phyloP scores from a whole-genome alignment of 2,797 vertebrate genomes.

The Arrhamphus sclerolepis region DNA sequence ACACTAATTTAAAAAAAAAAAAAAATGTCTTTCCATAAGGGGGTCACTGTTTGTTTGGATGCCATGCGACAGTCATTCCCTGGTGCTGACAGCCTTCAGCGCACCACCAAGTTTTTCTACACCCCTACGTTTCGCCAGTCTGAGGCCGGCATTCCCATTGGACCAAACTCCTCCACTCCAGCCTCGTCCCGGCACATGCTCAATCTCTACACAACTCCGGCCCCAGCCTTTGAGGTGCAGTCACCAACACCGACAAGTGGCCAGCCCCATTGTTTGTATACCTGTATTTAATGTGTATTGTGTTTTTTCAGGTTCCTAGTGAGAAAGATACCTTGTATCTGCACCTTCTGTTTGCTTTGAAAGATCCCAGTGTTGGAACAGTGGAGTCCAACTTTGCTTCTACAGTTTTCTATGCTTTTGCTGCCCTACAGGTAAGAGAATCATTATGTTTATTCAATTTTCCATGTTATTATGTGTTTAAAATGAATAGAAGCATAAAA shows the following conservation, averaged over 20 bases:
- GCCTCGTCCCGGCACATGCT: slow-evolving; percentile 76
- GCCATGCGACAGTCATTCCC: slow-evolving; percentile 79
- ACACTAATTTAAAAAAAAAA: neutral
- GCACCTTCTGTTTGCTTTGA: slow-evolving; percentile 88
- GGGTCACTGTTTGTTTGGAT: slow-evolving; percentile 83
- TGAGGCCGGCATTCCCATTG: slow-evolving; percentile 79
- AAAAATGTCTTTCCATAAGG: slow-evolving; percentile 71
- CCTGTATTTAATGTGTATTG: too few species aligned
- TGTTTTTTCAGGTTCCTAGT: slow-evolving; percentile 58
- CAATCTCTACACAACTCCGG: slow-evolving; percentile 79
- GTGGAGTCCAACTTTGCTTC: slow-evolving; percentile 86
- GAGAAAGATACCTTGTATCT: slow-evolving; percentile 80
- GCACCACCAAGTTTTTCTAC: slow-evolving; percentile 79
- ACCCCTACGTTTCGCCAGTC: slow-evolving; percentile 61
- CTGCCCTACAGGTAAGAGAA: slow-evolving; percentile 69
- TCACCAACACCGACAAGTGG: neutral
- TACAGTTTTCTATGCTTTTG: slow-evolving; percentile 84
- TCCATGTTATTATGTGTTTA: too few species aligned
- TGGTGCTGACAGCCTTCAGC: slow-evolving; percentile 67
- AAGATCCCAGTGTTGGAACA: slow-evolving; percentile 72
- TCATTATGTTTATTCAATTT: neutral
- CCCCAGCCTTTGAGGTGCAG: slow-evolving; percentile 65
- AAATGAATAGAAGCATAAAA: too few species aligned
- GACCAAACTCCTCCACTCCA: slow-evolving; percentile 80
- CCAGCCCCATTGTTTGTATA: neutral